Percentiles rank a stretch among this genome's conserved stretches.
Evolutionary conservation across 2,888 invertebrate genomes (phyloP).

Genomic region (Doris montereyensis): DNA sequence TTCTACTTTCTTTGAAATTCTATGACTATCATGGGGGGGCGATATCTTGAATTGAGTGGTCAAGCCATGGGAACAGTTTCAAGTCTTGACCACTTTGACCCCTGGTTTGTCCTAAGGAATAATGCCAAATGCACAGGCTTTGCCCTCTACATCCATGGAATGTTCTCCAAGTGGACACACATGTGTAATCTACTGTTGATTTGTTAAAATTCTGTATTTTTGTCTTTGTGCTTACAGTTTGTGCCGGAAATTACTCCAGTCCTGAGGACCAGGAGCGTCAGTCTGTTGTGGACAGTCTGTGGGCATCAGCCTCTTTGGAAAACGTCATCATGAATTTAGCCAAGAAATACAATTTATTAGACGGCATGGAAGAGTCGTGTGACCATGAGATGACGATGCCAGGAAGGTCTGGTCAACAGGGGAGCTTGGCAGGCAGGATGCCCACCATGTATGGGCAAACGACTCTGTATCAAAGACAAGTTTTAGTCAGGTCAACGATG

Average conservation of each 20-base stretch:
- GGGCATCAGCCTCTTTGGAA: conserved; percentile 66
- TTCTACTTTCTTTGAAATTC: no score
- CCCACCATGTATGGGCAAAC: background rate
- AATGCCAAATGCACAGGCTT: no score
- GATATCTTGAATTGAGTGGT: no score
- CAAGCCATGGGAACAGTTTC: no score
- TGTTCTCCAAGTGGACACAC: no score
- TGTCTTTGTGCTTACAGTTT: conserved; percentile 39
- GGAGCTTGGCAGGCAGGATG: background rate
- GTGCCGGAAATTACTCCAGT: conserved; percentile 50
- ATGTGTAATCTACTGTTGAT: no score
- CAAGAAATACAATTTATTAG: conserved; percentile 47
- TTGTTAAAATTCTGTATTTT: background rate
- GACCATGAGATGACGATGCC: background rate
- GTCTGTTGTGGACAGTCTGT: conserved; percentile 45
- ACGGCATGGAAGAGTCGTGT: conserved; percentile 25
- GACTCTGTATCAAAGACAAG: no score
- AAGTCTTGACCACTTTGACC: no score
- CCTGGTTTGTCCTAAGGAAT: no score
- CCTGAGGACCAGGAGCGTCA: conserved; percentile 36
- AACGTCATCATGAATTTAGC: conserved; percentile 56
- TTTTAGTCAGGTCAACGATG: no score
- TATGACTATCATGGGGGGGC: no score
- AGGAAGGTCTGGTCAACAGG: background rate
- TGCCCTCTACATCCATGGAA: no score